A percentile compares a stretch with the other conserved stretches of the same genome.
Conservation (phyloP, 2,888 invertebrate genomes). For the Orthonevra nobilis region DNA sequence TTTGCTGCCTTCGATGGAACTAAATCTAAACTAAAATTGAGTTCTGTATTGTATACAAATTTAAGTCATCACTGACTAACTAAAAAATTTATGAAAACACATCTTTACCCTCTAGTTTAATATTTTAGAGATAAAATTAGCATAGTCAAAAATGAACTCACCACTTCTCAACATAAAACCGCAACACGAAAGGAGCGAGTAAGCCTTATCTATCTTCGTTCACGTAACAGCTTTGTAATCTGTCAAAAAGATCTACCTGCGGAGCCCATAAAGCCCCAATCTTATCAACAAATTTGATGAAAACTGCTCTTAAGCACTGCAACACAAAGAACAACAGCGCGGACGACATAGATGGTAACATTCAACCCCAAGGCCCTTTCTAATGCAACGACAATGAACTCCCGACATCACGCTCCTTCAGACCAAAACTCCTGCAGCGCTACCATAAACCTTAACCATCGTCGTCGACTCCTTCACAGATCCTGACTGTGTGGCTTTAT, state of each 20-base stretch:
- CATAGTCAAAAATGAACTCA: too few relatives aligned
- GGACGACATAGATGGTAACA: neutral
- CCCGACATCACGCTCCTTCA: neutral
- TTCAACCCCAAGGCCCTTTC: constrained; percentile 18
- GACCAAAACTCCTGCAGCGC: constrained; percentile 37
- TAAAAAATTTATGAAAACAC: too few relatives aligned
- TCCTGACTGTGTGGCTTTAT: constrained; percentile 2
- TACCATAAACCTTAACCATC: constrained; percentile 32
- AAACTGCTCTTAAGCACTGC: constrained; percentile 41
- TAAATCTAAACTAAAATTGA: too few relatives aligned
- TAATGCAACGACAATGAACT: constrained; percentile 40
- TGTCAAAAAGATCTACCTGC: constrained; percentile 38
- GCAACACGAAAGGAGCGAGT: too few relatives aligned
- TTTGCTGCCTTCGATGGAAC: too few relatives aligned
- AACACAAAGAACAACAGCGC: neutral
- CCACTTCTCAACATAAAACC: too few relatives aligned
- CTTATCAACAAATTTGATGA: constrained; percentile 55
- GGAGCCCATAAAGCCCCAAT: constrained; percentile 41
- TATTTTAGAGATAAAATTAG: too few relatives aligned
- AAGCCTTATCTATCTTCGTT: too few relatives aligned
- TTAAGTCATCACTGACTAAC: too few relatives aligned
- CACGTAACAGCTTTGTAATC: constrained; percentile 26
- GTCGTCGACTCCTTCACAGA: constrained; percentile 2
- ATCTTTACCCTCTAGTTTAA: too few relatives aligned
- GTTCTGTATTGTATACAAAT: too few relatives aligned